Percentiles rank a stretch among this genome's conserved stretches.
phyloP scores from a whole-genome alignment of 2,888 invertebrate genomes.

The Caenorhabditis plicata region DNA sequence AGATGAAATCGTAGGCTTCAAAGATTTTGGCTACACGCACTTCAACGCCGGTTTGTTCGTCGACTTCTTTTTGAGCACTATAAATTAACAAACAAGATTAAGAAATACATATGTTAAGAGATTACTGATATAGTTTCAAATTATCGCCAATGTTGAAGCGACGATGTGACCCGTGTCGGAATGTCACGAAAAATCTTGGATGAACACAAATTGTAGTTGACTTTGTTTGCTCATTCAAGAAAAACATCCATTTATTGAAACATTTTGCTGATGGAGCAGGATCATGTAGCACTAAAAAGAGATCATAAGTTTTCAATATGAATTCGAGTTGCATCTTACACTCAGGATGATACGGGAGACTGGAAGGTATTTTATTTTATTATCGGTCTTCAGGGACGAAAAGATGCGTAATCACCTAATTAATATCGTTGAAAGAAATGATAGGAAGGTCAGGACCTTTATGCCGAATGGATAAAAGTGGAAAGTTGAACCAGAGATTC shows the following conservation, averaged over 20 bases:
- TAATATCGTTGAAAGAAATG: no score
- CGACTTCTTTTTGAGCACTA: conserved; percentile 20
- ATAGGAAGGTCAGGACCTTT: no score
- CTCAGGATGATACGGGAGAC: conserved; percentile 9
- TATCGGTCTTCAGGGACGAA: no score
- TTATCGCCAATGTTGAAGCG: conserved; percentile 20
- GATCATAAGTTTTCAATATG: conserved; percentile 28
- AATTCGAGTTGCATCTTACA: conserved; percentile 26
- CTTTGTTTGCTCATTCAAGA: conserved; percentile 18
- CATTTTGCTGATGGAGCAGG: conserved; percentile 28
- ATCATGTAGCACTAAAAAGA: conserved; percentile 25
- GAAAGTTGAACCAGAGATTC: no score
- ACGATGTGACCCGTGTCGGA: conserved; percentile 31
- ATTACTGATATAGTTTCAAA: conserved; percentile 23
- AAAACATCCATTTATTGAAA: conserved; percentile 33
- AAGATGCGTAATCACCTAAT: no score
- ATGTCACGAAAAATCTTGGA: conserved; percentile 30
- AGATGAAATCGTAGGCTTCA: conserved; percentile 21
- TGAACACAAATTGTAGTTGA: conserved; percentile 27
- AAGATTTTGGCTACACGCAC: conserved; percentile 27
- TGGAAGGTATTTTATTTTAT: no score
- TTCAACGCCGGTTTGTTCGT: conserved; percentile 15
- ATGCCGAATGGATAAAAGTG: no score
- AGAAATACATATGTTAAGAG: conserved; percentile 13
- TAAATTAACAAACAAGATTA: conserved; percentile 26